phyloP scores from a whole-genome alignment of 64 coral and sea anemone genomes.

The Pocillopora verrucosa region DNA sequence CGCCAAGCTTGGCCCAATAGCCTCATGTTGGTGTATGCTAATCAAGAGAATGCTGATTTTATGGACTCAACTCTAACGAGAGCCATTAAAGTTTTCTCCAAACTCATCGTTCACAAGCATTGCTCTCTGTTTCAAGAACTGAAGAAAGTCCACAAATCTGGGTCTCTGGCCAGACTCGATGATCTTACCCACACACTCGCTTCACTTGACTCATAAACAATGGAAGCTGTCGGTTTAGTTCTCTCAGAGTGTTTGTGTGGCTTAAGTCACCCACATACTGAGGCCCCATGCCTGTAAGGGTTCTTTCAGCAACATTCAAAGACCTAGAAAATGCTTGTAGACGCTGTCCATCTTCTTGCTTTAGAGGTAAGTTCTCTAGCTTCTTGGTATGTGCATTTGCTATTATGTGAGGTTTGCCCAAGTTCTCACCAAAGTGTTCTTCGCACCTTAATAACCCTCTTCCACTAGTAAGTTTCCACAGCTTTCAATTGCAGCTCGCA shows the following conservation, averaged over 20 bases:
- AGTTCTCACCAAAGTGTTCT: not conserved
- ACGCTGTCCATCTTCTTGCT: conserved; percentile 1
- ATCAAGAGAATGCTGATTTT: too few relatives aligned
- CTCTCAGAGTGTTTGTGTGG: not conserved
- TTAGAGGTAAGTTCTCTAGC: too few relatives aligned
- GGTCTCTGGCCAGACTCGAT: conserved; percentile 12
- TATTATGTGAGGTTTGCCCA: not conserved
- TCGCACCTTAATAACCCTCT: not conserved
- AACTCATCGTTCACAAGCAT: conserved; percentile 21
- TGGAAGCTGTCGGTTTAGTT: conserved; percentile 8
- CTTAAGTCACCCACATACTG: conserved; percentile 18
- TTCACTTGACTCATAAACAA: conserved; percentile 11
- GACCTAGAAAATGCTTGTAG: not conserved
- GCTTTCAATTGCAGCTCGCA: conserved; percentile 9
- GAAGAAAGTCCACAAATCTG: not conserved
- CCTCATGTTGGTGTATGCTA: too few relatives aligned
- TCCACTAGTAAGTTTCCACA: not conserved
- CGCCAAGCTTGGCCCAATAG: too few relatives aligned
- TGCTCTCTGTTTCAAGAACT: conserved; percentile 2
- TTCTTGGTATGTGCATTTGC: not conserved
- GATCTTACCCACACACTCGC: not conserved
- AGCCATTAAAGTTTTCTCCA: not conserved
- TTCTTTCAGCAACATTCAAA: not conserved
- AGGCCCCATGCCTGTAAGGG: conserved; percentile 7
- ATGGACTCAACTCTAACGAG: too few relatives aligned